phyloP scores from a whole-genome alignment of 2,888 invertebrate species.

The Spisula subtruncata region DNA sequence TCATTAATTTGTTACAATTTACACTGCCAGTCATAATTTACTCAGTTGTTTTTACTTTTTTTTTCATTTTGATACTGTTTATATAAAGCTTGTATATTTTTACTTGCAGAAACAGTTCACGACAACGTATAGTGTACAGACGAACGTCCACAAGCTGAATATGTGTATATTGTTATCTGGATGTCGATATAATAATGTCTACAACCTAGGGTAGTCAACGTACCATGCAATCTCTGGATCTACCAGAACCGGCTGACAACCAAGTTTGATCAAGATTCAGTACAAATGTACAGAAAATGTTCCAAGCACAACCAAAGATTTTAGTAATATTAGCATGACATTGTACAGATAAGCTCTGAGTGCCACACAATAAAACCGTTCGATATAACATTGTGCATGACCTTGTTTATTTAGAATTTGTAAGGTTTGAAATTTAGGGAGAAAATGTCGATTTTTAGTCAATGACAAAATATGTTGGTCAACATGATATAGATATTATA shows the following conservation, averaged over 20 bases:
- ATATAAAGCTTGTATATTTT: conserved; percentile 3
- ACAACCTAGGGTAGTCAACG: neutral
- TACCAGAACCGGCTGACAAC: neutral
- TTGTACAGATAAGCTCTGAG: too few relatives aligned
- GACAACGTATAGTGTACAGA: conserved; percentile 62
- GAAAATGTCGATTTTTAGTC: too few relatives aligned
- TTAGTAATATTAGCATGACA: neutral
- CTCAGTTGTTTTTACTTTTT: too few relatives aligned
- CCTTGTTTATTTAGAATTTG: too few relatives aligned
- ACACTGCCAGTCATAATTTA: too few relatives aligned
- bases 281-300: neutral
- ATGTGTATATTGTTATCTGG: neutral
- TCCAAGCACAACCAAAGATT: neutral
- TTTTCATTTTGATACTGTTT: neutral
- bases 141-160: conserved; percentile 66
- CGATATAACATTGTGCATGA: too few relatives aligned
- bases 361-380: too few relatives aligned
- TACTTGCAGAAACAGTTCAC: conserved; percentile 59
- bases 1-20: too few relatives aligned
- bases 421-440: too few relatives aligned
- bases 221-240: neutral
- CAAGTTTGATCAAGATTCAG: neutral
- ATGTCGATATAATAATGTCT: neutral
- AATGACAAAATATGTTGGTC: too few relatives aligned
- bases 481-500: too few relatives aligned